These are phyloP conservation scores for Phallusia fumigata DNA, from an alignment of 23 tunicate genomes.

Conservation along the genomic window DNA sequence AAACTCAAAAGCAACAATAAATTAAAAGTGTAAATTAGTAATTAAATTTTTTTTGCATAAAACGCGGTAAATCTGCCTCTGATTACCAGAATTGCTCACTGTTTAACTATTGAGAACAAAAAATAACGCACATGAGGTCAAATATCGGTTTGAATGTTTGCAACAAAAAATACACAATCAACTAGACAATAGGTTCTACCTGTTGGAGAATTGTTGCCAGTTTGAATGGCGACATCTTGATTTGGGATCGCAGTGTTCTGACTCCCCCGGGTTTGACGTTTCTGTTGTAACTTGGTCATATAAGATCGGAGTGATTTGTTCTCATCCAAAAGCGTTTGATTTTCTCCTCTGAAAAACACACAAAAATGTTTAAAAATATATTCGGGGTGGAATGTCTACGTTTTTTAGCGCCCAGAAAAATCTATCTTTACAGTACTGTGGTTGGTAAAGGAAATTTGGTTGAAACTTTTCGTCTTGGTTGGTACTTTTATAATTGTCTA, in stretches of 20 bases:
- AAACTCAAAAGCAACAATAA: too few species aligned
- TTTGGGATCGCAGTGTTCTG: not conserved
- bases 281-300: not conserved
- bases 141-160: not conserved
- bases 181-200: not conserved
- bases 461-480: too few species aligned
- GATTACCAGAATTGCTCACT: not conserved
- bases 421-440: too few species aligned
- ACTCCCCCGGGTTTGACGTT: not conserved
- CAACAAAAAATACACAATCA: too few species aligned
- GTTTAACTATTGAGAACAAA: not conserved
- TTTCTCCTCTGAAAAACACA: slow-evolving; percentile 4
- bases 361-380: too few species aligned
- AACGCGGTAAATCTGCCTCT: too few species aligned
- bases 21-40: not conserved
- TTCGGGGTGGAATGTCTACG: too few species aligned
- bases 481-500: too few species aligned
- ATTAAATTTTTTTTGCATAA: not conserved
- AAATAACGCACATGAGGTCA: not conserved
- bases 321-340: slow-evolving; percentile 11
- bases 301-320: slow-evolving; percentile 12
- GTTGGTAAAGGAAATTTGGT: too few species aligned
- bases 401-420: too few species aligned
- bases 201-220: not conserved
- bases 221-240: not conserved